Conservation (phyloP, 2,113 vertebrate genomes). For the Saccopteryx bilineata region DNA sequence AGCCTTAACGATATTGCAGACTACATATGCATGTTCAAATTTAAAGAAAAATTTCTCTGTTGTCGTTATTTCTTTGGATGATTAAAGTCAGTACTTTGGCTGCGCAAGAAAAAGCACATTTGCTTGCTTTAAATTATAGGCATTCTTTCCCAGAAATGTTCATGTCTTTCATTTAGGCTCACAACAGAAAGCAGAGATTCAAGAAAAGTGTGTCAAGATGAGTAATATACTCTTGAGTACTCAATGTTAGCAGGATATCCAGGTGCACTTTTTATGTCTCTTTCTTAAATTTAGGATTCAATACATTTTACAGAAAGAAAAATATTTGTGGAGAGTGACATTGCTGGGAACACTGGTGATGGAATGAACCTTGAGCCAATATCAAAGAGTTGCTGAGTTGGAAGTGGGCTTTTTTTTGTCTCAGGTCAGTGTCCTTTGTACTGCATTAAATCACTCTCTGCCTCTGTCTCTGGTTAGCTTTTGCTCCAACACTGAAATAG, state of each 20-base stretch:
- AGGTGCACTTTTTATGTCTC: not conserved
- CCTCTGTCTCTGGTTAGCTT: not conserved
- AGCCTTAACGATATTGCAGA: not conserved
- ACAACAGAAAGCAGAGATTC: slow-evolving; percentile 40
- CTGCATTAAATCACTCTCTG: not conserved
- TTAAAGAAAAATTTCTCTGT: not conserved
- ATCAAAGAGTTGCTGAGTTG: slow-evolving; percentile 18
- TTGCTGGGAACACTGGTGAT: not conserved
- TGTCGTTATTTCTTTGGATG: slow-evolving; percentile 14
- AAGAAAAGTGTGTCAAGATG: slow-evolving; percentile 49
- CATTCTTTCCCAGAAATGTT: slow-evolving; percentile 27
- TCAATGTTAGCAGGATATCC: not conserved
- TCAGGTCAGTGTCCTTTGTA: not conserved
- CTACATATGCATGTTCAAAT: not conserved
- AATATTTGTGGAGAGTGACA: not conserved
- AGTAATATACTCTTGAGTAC: not conserved
- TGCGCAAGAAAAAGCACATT: slow-evolving; percentile 9
- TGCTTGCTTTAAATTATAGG: not conserved
- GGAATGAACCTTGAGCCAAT: not conserved
- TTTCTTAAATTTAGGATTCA: not conserved
- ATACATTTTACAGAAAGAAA: not conserved
- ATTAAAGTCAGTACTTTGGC: not conserved
- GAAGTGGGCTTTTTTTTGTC: slow-evolving; percentile 38
- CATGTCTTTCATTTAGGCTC: not conserved
- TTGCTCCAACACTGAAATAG: not conserved